phyloP scores from a whole-genome alignment of 2,113 vertebrate genomes.

The Gopherus flavomarginatus region DNA sequence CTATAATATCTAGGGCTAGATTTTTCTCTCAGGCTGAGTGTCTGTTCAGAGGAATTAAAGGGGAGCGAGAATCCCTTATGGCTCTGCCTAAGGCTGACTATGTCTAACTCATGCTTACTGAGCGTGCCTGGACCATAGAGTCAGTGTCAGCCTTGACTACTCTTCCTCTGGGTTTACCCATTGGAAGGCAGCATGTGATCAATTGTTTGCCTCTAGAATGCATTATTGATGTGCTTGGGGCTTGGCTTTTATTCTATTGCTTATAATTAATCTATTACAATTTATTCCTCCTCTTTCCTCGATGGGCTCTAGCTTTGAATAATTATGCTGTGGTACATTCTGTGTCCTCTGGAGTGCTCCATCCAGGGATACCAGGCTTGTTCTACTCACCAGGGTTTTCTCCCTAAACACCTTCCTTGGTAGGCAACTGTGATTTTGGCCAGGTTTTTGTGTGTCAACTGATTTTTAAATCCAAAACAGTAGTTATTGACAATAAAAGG shows the following conservation, averaged over 20 bases:
- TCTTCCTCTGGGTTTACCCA: too few species aligned
- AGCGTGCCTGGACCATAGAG: background rate
- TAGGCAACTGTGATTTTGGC: background rate
- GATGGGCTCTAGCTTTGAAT: background rate
- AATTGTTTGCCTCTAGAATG: too few species aligned
- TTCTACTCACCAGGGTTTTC: background rate
- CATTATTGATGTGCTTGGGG: background rate
- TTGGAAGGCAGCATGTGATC: too few species aligned
- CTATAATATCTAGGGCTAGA: background rate
- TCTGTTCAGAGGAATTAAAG: background rate
- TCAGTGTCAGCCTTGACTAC: background rate
- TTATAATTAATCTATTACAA: background rate
- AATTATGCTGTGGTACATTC: background rate
- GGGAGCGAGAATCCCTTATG: background rate
- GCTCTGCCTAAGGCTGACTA: background rate
- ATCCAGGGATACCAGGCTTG: background rate
- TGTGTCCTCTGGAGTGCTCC: background rate
- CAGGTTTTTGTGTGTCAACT: background rate
- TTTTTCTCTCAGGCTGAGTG: background rate
- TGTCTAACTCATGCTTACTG: background rate
- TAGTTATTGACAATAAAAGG: background rate
- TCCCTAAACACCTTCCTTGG: background rate
- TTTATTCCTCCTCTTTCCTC: background rate
- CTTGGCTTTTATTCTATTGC: background rate
- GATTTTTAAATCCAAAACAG: constrained; percentile 23